These are phyloP conservation scores for Machimus rusticus DNA, from an alignment of 2,888 invertebrate species.

Conservation along the genomic window DNA sequence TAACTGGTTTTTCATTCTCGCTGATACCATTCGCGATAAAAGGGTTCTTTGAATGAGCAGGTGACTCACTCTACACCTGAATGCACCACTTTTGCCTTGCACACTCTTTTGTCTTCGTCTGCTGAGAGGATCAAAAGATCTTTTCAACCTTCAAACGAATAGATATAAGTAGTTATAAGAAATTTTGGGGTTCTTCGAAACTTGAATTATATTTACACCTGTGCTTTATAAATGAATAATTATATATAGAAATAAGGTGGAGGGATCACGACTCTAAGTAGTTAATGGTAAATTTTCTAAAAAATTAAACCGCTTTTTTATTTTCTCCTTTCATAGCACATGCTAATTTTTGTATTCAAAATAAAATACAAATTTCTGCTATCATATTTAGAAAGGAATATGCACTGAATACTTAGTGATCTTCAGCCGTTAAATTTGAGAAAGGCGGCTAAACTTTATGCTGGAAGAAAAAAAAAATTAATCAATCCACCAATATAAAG, in stretches of 20 bases:
- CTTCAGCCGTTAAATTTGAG: too few relatives aligned
- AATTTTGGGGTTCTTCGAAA: neutral
- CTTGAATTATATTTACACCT: neutral
- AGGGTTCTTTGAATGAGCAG: neutral
- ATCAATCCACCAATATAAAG: too few relatives aligned
- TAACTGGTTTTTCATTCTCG: neutral
- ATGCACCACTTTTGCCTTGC: neutral
- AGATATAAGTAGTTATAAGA: neutral
- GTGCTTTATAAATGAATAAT: neutral
- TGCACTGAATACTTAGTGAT: too few relatives aligned
- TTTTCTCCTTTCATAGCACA: too few relatives aligned
- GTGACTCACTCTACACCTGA: conserved; percentile 15
- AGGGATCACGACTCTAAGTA: too few relatives aligned
- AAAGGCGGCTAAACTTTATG: too few relatives aligned
- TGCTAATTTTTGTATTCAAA: too few relatives aligned
- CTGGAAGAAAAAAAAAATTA: too few relatives aligned
- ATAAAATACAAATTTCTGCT: too few relatives aligned
- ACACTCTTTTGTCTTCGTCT: neutral
- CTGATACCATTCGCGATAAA: neutral
- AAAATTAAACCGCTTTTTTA: too few relatives aligned
- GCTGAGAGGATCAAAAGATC: neutral
- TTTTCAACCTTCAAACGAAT: neutral
- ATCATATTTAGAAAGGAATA: too few relatives aligned
- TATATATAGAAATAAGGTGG: neutral
- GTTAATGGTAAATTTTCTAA: too few relatives aligned